Conservation (phyloP, 2,888 invertebrate species). For the Entomobrya proxima region DNA sequence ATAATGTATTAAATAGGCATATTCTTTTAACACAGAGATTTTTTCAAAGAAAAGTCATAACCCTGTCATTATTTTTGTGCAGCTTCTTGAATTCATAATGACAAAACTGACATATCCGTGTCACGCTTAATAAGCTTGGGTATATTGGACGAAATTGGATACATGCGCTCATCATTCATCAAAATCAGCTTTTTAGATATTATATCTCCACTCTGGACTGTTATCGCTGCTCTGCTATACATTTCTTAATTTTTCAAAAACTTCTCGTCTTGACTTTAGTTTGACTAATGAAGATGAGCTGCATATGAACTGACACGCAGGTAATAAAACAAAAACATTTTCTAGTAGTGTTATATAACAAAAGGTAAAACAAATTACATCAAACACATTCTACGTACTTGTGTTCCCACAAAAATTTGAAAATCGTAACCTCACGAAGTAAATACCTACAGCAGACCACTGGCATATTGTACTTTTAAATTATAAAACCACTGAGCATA, state of each 20-base stretch:
- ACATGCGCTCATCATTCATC: constrained; percentile 6
- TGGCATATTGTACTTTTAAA: not conserved
- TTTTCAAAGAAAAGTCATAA: constrained; percentile 40
- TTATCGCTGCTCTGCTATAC: not conserved
- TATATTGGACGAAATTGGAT: constrained; percentile 19
- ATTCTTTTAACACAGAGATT: not conserved
- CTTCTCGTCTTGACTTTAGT: not conserved
- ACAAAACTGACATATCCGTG: constrained; percentile 54
- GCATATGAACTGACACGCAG: constrained; percentile 22
- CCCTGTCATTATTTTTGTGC: constrained; percentile 46
- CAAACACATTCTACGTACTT: constrained; percentile 26
- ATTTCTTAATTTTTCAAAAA: constrained; percentile 14
- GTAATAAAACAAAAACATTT: not conserved
- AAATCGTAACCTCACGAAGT: constrained; percentile 22
- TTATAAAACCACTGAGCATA: not conserved
- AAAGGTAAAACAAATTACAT: not conserved
- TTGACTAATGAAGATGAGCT: constrained; percentile 53
- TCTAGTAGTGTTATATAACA: not conserved
- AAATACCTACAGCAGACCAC: not conserved
- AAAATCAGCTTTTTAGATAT: not conserved
- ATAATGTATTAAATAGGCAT: not conserved
- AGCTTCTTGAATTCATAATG: constrained; percentile 60
- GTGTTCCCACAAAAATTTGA: too few relatives aligned
- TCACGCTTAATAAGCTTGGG: constrained; percentile 40
- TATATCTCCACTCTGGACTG: too few relatives aligned